Conservation (phyloP, 2,113 vertebrate genomes). For the Laticauda laticaudata region DNA sequence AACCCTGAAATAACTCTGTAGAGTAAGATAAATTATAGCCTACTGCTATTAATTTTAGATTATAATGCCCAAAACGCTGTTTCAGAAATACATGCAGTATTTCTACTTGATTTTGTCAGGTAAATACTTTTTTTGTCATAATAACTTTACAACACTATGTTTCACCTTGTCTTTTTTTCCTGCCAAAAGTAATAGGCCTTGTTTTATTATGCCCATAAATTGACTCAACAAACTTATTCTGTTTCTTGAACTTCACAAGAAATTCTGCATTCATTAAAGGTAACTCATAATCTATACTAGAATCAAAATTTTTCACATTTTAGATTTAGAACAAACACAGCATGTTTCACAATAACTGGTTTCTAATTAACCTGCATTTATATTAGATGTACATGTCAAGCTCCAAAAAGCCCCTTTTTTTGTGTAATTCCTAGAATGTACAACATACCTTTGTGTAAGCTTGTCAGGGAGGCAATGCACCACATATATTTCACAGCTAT, state of each 20-base stretch:
- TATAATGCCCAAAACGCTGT: conserved; percentile 67
- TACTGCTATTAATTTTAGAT: conserved; percentile 68
- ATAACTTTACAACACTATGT: conserved; percentile 76
- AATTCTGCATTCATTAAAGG: conserved; percentile 81
- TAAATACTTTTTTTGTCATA: conserved; percentile 76
- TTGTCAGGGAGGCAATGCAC: background rate
- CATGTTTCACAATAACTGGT: conserved; percentile 39
- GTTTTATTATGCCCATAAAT: conserved; percentile 84
- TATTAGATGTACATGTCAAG: conserved; percentile 26
- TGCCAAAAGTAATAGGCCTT: conserved; percentile 75
- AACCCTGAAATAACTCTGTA: conserved; percentile 68
- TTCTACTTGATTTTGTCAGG: conserved; percentile 73
- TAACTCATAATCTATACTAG: conserved; percentile 78
- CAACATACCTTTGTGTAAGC: background rate
- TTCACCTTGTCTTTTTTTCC: conserved; percentile 78
- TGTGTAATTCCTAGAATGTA: conserved; percentile 25
- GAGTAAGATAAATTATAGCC: conserved; percentile 67
- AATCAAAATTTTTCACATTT: conserved; percentile 77
- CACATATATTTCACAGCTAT: background rate
- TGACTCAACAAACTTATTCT: conserved; percentile 83
- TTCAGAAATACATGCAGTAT: conserved; percentile 69
- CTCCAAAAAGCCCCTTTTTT: conserved; percentile 19
- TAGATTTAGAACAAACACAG: conserved; percentile 60
- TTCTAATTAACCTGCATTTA: conserved; percentile 34
- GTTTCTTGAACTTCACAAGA: conserved; percentile 85